Conservation (phyloP, 2,113 vertebrate species). For the Hippocampus comes region DNA sequence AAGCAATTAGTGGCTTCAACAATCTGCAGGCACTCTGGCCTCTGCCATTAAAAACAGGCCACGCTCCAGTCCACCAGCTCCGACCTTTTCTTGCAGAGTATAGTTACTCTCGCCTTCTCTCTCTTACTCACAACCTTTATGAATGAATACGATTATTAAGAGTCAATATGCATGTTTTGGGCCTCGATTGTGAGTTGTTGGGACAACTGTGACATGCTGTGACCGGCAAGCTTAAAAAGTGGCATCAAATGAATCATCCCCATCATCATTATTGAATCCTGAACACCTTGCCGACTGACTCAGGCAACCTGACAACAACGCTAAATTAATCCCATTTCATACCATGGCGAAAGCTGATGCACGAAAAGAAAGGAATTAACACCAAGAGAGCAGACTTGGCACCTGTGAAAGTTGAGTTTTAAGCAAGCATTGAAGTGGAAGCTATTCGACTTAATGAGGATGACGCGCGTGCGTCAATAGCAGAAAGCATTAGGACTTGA, state of each 20-base stretch:
- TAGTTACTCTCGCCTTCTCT: neutral
- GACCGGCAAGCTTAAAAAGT: conserved; percentile 45
- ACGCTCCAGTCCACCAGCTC: neutral
- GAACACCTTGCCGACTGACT: conserved; percentile 41
- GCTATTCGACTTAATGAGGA: conserved; percentile 20
- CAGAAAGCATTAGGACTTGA: conserved; percentile 11
- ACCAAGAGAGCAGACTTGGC: conserved; percentile 18
- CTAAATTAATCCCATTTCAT: conserved; percentile 61
- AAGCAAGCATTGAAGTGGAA: conserved; percentile 19
- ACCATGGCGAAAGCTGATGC: conserved; percentile 40
- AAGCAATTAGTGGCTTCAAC: too few relatives aligned
- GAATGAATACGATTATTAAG: conserved; percentile 64
- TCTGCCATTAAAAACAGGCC: too few relatives aligned
- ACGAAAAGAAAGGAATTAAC: conserved; percentile 30
- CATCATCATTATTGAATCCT: conserved; percentile 45
- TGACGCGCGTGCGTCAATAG: neutral
- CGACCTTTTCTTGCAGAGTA: neutral
- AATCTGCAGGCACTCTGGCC: too few relatives aligned
- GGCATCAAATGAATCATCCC: conserved; percentile 44
- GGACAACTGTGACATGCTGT: conserved; percentile 36
- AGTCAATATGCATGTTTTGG: conserved; percentile 44
- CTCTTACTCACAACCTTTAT: neutral
- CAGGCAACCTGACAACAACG: conserved; percentile 51
- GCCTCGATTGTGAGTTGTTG: conserved; percentile 46
- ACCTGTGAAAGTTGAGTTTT: conserved; percentile 20